Conservation (phyloP, 35 echinoderm and acorn worm genomes). For the Heliocidaris erythrogramma region DNA sequence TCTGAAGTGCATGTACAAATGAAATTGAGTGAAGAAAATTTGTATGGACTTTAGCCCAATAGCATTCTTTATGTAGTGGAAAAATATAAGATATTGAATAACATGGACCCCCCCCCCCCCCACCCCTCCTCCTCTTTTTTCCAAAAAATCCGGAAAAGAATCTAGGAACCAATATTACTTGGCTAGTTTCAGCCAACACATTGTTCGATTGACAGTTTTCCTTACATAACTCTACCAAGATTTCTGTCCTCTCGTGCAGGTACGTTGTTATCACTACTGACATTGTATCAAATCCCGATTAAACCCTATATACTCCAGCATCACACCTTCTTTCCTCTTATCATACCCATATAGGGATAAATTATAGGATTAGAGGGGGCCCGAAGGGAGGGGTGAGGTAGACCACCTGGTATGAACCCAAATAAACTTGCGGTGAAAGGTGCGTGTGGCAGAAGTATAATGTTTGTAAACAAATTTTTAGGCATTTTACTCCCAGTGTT, state of each 20-base stretch:
- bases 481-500: too few species aligned
- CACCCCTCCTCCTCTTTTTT: too few species aligned
- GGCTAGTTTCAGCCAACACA: background rate
- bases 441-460: too few species aligned
- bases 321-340: background rate
- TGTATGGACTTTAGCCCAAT: too few species aligned
- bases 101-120: too few species aligned
- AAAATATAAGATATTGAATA: too few species aligned
- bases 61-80: too few species aligned
- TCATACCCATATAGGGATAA: background rate
- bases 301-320: background rate
- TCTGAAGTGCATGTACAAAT: too few species aligned
- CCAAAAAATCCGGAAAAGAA: too few species aligned
- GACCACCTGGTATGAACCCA: background rate
- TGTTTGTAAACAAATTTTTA: too few species aligned
- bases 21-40: too few species aligned
- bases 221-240: background rate
- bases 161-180: too few species aligned
- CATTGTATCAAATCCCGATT: background rate
- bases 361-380: background rate
- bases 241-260: background rate
- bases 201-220: background rate
- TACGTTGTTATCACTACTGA: background rate
- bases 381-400: background rate
- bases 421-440: background rate